Base-by-base conservation (phyloP, 2,797 vertebrate species). In the Sphenodon punctatus region DNA sequence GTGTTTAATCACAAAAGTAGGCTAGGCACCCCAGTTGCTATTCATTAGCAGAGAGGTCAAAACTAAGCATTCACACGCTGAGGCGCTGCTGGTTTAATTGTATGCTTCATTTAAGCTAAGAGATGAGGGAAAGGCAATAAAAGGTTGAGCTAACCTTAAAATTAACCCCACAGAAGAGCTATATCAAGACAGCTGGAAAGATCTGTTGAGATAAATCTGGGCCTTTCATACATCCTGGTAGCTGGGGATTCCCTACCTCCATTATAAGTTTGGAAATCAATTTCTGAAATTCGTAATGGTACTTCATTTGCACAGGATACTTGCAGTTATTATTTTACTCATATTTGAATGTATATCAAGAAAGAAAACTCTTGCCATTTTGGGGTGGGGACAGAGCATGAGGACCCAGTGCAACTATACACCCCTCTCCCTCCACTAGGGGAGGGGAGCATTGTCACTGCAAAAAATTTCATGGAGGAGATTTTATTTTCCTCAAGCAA, bases 1-100 rank as follows among this genome's bases (percentile, higher is more conserved):
- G 46, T 69, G 41, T 49, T 87, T 43, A 84, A 67, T 15, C 7
- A 41, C 41, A 39, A 66, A 69, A 66, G 27, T 72, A 39, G 15
- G 43, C 48, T 16, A 30, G 5, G 36, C 51, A 60, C 76, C 42
- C 58, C 70, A 59, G 13, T 36, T 51, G 20, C 70, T 65, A 27
- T 45, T 63, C 43, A 45, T 68, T 30, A 66, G 49, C 66, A 83
- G 43, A 81, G 8, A 75, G 4, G 63, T 27, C 70, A 64, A 2
- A 1, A 0, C 0, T 16, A 45, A 51, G 2, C 80, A 38, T 43
- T 75, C 30, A 8, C 9, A 14, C 22, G 20, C 25, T 38, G 10
- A 3, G 20, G 1, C 0, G 58, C 67, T 32, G 71, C 4, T 4
- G 67, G 3, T 3, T 45, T 14, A 48, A 72, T 70, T 1, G 0